phyloP scores from a whole-genome alignment of 1,140 invertebrate genomes.

The Hestina assimilis region DNA sequence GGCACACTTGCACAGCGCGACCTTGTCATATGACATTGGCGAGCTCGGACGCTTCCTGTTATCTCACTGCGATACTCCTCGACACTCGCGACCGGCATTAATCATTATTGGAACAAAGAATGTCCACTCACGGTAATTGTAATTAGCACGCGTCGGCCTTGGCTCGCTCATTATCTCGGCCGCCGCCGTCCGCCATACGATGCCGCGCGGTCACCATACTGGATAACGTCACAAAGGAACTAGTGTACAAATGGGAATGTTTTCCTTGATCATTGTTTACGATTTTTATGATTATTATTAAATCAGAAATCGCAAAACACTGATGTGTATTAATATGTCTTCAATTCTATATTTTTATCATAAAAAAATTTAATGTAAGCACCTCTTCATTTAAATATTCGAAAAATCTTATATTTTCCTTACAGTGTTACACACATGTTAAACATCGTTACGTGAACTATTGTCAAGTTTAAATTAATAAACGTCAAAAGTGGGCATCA shows the following conservation, averaged over 20 bases:
- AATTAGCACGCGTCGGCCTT: constrained; percentile 74
- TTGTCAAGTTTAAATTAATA: background rate
- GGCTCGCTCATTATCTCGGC: constrained; percentile 59
- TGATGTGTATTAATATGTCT: constrained; percentile 29
- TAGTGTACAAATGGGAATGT: constrained; percentile 47
- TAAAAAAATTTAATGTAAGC: background rate
- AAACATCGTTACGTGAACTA: background rate
- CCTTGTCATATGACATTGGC: constrained; percentile 66
- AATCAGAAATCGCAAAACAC: constrained; percentile 21
- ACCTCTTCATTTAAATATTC: background rate
- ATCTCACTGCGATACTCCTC: constrained; percentile 65
- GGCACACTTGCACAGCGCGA: constrained; percentile 20
- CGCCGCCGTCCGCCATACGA: constrained; percentile 21
- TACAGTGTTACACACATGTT: background rate
- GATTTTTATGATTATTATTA: constrained; percentile 39
- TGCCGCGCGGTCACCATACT: constrained; percentile 52
- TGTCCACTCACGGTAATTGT: constrained; percentile 75
- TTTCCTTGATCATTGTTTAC: constrained; percentile 66
- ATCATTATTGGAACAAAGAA: constrained; percentile 76
- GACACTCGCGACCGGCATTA: constrained; percentile 66
- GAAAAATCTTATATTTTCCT: background rate
- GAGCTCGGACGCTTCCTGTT: constrained; percentile 68
- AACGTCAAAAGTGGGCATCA: constrained; percentile 15
- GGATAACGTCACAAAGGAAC: constrained; percentile 62
- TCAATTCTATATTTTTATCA: background rate